Evolutionary conservation across 2,113 vertebrate species (phyloP).

Genomic region (Euleptes europaea): DNA sequence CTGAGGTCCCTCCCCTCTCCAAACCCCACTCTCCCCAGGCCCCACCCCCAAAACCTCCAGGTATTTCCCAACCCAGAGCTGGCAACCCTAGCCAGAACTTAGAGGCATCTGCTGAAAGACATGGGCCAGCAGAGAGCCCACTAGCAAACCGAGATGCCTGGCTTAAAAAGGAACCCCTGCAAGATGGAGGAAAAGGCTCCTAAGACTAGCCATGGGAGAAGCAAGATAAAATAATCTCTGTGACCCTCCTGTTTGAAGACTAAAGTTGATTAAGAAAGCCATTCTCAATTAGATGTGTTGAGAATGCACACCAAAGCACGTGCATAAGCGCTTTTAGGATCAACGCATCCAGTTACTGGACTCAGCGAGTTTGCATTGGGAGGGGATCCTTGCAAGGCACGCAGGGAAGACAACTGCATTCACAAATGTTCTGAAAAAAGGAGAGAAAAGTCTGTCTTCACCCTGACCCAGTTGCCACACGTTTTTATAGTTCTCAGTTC

Average conservation of each 20-base stretch:
- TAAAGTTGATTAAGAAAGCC: too few relatives aligned
- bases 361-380: too few relatives aligned
- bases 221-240: background rate
- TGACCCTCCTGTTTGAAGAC: background rate
- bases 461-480: conserved; percentile 51
- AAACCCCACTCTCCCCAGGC: too few relatives aligned
- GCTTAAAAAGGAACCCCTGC: too few relatives aligned
- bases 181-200: too few relatives aligned
- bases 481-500: conserved; percentile 54
- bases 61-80: too few relatives aligned
- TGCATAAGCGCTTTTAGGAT: background rate
- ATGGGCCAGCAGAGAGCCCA: too few relatives aligned
- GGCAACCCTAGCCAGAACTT: too few relatives aligned
- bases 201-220: background rate
- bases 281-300: background rate
- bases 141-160: too few relatives aligned
- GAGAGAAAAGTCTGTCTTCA: conserved; percentile 32
- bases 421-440: background rate
- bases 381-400: background rate
- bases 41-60: too few relatives aligned
- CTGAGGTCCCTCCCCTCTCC: too few relatives aligned
- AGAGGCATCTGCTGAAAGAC: too few relatives aligned
- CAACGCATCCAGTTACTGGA: background rate
- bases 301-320: background rate
- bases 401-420: background rate